phyloP scores from a whole-genome alignment of 1,140 invertebrate genomes.

The Lordiphosa collinella region DNA sequence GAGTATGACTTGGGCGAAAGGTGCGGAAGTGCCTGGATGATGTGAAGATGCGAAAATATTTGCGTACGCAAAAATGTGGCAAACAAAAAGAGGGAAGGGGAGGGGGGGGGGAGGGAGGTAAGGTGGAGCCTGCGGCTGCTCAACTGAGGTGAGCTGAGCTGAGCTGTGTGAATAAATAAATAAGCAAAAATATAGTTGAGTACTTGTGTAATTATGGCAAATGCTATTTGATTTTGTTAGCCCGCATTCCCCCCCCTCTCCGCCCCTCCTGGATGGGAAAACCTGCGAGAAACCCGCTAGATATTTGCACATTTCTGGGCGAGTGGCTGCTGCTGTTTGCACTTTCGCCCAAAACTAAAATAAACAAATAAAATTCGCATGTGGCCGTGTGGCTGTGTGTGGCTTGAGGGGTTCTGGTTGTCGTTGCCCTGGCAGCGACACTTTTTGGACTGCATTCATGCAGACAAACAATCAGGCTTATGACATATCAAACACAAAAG shows the following conservation, averaged over 20 bases:
- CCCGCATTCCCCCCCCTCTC: background rate
- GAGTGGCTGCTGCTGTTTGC: slow-evolving; percentile 33
- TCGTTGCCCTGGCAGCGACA: background rate
- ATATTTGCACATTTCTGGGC: slow-evolving; percentile 45
- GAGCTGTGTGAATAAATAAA: slow-evolving; percentile 29
- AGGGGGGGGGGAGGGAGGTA: too few species aligned
- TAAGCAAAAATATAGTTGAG: slow-evolving; percentile 50
- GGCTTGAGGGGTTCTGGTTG: background rate
- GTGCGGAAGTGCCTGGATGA: slow-evolving; percentile 42
- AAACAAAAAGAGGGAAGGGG: slow-evolving; percentile 13
- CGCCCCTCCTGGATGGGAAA: background rate
- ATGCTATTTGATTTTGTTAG: slow-evolving; percentile 50
- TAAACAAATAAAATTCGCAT: slow-evolving; percentile 30
- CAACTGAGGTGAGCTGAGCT: background rate
- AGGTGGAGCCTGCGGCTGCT: background rate
- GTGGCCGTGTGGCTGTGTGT: slow-evolving; percentile 5
- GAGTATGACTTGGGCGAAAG: slow-evolving; percentile 32
- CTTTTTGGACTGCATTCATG: slow-evolving; percentile 12
- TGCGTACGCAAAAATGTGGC: slow-evolving; percentile 46
- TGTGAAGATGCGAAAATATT: slow-evolving; percentile 43
- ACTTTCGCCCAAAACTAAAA: slow-evolving; percentile 42
- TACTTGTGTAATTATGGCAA: slow-evolving; percentile 53
- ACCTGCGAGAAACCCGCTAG: slow-evolving; percentile 10
- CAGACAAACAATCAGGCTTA: slow-evolving; percentile 29
- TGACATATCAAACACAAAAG: slow-evolving; percentile 37